phyloP scores from a whole-genome alignment of 2,888 invertebrate genomes.

The Tetheella fluctuosa region DNA sequence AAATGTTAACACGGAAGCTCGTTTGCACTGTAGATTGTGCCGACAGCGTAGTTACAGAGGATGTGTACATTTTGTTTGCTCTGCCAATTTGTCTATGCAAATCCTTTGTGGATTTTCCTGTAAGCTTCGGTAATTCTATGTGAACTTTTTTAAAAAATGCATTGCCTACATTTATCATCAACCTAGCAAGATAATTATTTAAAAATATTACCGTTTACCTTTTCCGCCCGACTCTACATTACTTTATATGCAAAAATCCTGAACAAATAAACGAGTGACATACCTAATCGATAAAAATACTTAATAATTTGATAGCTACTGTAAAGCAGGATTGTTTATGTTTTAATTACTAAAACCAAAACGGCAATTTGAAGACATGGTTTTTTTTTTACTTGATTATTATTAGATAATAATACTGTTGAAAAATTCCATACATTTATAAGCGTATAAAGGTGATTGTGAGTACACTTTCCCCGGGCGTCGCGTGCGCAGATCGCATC shows the following conservation, averaged over 20 bases:
- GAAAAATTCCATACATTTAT: constrained; percentile 12
- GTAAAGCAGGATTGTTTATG: too few species aligned
- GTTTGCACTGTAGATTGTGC: constrained; percentile 25
- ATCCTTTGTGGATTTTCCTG: constrained; percentile 6
- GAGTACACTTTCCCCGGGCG: constrained; percentile 49
- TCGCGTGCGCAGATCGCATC: constrained; percentile 55
- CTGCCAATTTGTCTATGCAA: constrained; percentile 14
- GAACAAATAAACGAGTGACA: too few species aligned
- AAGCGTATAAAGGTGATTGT: constrained; percentile 45
- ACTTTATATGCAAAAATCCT: too few species aligned
- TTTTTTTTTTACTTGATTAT: too few species aligned
- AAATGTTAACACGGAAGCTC: constrained; percentile 21
- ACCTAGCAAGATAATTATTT: not conserved
- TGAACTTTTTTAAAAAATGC: not conserved
- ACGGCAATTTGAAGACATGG: too few species aligned
- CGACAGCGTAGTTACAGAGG: constrained; percentile 14
- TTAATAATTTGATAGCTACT: too few species aligned
- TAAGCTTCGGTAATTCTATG: not conserved
- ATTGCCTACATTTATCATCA: not conserved
- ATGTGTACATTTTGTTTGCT: constrained; percentile 21
- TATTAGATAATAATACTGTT: not conserved
- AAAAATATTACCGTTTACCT: not conserved
- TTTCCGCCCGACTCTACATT: not conserved
- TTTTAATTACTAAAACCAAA: too few species aligned
- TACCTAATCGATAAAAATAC: too few species aligned